Percentiles rank a stretch among this genome's conserved stretches.
Evolutionary conservation across 2,888 invertebrate species (phyloP).

Genomic region (Andrena chrysosceles): DNA sequence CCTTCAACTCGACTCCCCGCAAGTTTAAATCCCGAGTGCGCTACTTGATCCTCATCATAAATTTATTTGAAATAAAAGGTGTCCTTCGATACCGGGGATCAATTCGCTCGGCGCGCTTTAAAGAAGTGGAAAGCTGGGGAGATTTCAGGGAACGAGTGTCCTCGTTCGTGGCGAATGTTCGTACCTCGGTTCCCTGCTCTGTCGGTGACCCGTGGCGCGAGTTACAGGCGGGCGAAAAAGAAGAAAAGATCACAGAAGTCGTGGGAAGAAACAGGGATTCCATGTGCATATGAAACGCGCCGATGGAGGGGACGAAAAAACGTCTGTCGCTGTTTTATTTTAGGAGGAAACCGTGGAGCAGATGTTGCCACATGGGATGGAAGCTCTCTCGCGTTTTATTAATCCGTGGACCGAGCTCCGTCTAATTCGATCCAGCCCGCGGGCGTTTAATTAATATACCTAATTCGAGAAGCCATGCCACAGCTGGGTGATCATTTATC

Average conservation of each 20-base stretch:
- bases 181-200: constrained; percentile 15
- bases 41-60: neutral
- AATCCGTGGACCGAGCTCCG: neutral
- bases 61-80: constrained; percentile 28
- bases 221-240: neutral
- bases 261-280: constrained; percentile 22
- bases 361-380: constrained; percentile 30
- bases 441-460: neutral
- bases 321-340: constrained; percentile 39
- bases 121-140: constrained; percentile 38
- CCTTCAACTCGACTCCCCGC: too few species aligned
- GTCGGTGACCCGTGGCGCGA: neutral
- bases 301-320: constrained; percentile 18
- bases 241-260: constrained; percentile 7
- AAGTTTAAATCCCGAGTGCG: too few species aligned
- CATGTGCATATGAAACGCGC: constrained; percentile 30
- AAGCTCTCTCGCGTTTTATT: constrained; percentile 21
- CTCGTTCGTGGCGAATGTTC: constrained; percentile 46
- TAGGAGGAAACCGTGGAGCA: neutral
- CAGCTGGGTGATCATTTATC: neutral
- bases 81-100: constrained; percentile 19
- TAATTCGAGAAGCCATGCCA: neutral
- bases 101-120: neutral
- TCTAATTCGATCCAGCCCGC: neutral
- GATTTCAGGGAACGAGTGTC: constrained; percentile 41